These are phyloP conservation scores for Rhagonycha lutea DNA, from an alignment of 2,888 invertebrate species.

Conservation along the genomic window DNA sequence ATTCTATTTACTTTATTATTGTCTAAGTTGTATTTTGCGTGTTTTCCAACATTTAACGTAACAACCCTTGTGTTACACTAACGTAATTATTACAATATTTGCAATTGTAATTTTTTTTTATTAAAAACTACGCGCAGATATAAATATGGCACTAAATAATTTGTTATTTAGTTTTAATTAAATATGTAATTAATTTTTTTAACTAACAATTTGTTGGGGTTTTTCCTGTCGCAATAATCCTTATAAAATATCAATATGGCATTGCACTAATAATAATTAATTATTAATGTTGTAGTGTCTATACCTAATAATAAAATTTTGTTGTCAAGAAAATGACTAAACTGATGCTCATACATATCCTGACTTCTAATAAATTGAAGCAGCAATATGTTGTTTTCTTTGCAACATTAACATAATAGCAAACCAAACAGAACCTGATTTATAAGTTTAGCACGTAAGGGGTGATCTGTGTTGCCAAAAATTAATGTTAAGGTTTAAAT, in stretches of 20 bases:
- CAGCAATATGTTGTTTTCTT: neutral
- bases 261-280: neutral
- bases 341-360: neutral
- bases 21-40: neutral
- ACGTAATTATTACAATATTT: neutral
- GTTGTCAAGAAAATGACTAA: neutral
- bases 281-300: neutral
- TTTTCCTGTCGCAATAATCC: neutral
- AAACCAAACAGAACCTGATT: neutral
- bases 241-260: neutral
- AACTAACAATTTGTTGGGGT: neutral
- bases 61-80: neutral
- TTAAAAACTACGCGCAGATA: neutral
- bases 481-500: neutral
- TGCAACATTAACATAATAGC: neutral
- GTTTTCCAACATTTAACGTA: neutral
- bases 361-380: neutral
- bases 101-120: neutral
- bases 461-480: slow-evolving; percentile 1
- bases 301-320: neutral
- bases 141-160: slow-evolving; percentile 3
- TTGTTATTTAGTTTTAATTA: slow-evolving; percentile 3
- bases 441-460: neutral
- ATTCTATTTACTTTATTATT: neutral
- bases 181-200: neutral